A percentile compares a stretch with the other conserved stretches of the same genome.
Evolutionary conservation across 2,113 vertebrate genomes (phyloP).

Genomic region (Quiscalus mexicanus): DNA sequence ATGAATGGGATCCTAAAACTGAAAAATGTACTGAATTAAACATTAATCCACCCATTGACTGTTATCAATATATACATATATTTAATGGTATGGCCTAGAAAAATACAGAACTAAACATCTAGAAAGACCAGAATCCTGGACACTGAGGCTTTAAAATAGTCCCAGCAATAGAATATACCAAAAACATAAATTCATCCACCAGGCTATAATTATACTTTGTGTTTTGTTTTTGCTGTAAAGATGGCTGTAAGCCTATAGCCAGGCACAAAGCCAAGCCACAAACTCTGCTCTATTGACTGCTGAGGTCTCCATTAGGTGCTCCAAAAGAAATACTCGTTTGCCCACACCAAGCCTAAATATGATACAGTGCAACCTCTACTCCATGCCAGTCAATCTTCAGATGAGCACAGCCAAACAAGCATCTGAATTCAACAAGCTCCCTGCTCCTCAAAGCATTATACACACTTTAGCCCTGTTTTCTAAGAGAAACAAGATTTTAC

Average conservation of each 20-base stretch:
- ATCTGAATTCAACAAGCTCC: neutral
- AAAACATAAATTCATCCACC: neutral
- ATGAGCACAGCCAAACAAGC: neutral
- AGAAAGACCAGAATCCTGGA: neutral
- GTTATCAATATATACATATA: neutral
- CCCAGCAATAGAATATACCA: neutral
- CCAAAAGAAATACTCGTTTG: neutral
- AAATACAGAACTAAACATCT: neutral
- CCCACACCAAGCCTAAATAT: neutral
- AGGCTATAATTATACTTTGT: neutral
- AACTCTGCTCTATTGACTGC: neutral
- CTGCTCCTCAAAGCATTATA: neutral
- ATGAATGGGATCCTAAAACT: slow-evolving; percentile 14
- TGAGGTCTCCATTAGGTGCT: neutral
- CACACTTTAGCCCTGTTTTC: neutral
- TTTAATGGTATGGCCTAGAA: neutral
- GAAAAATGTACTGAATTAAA: slow-evolving; percentile 1
- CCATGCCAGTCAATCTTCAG: neutral
- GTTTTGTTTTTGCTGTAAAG: neutral
- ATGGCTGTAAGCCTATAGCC: neutral
- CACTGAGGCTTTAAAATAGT: neutral
- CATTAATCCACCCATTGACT: neutral
- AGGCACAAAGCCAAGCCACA: slow-evolving; percentile 4
- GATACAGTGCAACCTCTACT: neutral
- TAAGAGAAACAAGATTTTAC: neutral